Evolutionary conservation across 2,888 invertebrate genomes (phyloP).

Genomic region (Phymatocera aterrima): DNA sequence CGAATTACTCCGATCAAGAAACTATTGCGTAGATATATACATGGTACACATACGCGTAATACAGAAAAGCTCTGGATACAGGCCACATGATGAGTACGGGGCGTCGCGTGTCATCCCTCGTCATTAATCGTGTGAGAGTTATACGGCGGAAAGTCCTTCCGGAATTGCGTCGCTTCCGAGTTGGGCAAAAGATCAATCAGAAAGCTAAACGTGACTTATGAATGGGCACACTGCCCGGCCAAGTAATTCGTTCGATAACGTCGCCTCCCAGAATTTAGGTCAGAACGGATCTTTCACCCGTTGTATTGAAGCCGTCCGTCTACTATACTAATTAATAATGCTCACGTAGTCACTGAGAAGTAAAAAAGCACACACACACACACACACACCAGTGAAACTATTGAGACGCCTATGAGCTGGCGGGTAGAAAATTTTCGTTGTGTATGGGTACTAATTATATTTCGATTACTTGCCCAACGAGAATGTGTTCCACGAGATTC

Average conservation of each 20-base stretch:
- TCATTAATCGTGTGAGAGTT: conserved; percentile 34
- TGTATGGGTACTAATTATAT: no score
- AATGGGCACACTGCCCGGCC: conserved; percentile 40
- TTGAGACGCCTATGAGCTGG: no score
- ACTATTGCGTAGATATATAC: no score
- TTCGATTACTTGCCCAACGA: no score
- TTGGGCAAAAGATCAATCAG: conserved; percentile 34
- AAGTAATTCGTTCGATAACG: conserved; percentile 37
- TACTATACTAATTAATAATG: background rate
- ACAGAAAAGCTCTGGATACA: conserved; percentile 1
- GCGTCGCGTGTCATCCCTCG: conserved; percentile 40
- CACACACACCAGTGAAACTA: no score
- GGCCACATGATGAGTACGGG: background rate
- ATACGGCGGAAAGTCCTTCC: conserved; percentile 11
- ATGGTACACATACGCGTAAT: background rate
- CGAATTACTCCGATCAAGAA: background rate
- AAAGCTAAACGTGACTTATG: conserved; percentile 41
- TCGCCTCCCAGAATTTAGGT: conserved; percentile 30
- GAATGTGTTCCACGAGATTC: background rate
- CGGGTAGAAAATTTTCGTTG: no score
- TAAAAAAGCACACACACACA: no score
- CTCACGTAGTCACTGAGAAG: background rate
- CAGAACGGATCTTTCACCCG: conserved; percentile 12
- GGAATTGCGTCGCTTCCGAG: conserved; percentile 9
- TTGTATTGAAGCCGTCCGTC: background rate